Conservation (phyloP, 2,888 invertebrate species). For the Cataglyphis livida region DNA sequence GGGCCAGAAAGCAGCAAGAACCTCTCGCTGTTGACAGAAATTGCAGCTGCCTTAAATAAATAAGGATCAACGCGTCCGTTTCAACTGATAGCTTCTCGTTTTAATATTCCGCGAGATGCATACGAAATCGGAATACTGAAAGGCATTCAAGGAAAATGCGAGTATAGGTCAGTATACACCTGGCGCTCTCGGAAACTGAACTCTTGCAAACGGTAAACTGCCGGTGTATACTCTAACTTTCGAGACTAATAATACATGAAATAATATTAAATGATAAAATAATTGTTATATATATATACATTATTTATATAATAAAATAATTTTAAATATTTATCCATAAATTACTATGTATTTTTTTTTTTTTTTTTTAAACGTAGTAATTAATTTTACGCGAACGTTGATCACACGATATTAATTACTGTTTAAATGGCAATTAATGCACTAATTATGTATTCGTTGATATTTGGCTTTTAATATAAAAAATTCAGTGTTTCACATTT, state of each 20-base stretch:
- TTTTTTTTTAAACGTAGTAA: neutral
- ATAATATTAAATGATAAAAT: neutral
- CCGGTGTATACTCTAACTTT: neutral
- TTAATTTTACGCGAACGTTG: neutral
- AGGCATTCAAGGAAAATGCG: neutral
- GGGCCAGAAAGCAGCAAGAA: conserved; percentile 45
- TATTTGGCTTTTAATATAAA: neutral
- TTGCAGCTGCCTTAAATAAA: conserved; percentile 51
- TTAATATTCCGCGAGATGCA: conserved; percentile 29
- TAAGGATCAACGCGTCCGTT: conserved; percentile 13
- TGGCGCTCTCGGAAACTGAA: neutral
- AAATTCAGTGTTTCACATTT: neutral
- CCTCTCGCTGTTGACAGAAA: conserved; percentile 39
- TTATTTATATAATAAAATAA: neutral
- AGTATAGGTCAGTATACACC: neutral
- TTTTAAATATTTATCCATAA: neutral
- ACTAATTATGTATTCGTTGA: neutral
- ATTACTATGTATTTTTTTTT: neutral
- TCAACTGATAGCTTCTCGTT: conserved; percentile 13
- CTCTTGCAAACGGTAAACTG: neutral
- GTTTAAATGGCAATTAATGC: neutral
- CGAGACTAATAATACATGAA: neutral
- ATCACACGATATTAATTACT: neutral
- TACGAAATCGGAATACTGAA: conserved; percentile 2
- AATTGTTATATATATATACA: neutral